Base-by-base conservation (phyloP, 2,113 vertebrate species). In the Pseudorhombus dupliciocellatus region DNA sequence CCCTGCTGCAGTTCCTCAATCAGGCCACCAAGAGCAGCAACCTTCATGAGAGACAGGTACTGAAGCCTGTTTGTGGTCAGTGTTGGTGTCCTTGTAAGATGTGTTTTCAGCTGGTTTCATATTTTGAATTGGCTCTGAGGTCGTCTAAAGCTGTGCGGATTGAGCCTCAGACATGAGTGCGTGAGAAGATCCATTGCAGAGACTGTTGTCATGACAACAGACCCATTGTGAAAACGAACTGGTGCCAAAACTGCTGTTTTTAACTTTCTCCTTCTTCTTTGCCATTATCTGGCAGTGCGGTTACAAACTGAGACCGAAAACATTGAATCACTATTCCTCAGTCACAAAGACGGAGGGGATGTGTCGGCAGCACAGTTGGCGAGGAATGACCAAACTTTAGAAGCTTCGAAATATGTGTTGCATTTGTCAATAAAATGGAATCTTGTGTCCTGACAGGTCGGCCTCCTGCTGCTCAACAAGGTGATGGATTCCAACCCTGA, bases 391-490 rank as follows among this genome's bases (percentile, higher is more conserved):
- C 11, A 12, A 37, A 37, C 34, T 16, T 1, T 46, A 46, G 18
- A 9, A 37, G 34, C 34, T 46, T 44, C 1, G 42, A 16, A 46
- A 46, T 46, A 37, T 37, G 34, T 37, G 34, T 37, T 37, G 34
- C 4, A 11, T 37, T 37, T 37, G 34, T 37, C 34, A 37, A 12
- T 37, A 37, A 15, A 46, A 50, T n/a, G 20, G 1, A 4, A 5
- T 0, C 5, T 22, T 31, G 18, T 69, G 2, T 65, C 18, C 18
- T 8, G 5, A n/a, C 66, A 97, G 96, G 81, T 96, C 71, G 95
- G 95, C 12, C 88, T 97, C 56, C 80, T 97, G 84, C 86, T 96
- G 67, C 88, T 97, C 24, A 94, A 94, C 68, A 95, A 95, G 34
- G 93, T 96, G 46, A 79, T 96, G 46, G 93, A 95, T 7, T 93